A percentile compares a stretch with the other conserved stretches of the same genome.
Evolutionary conservation across 2,797 vertebrate genomes (phyloP).

Genomic region (Microtus obscurus): DNA sequence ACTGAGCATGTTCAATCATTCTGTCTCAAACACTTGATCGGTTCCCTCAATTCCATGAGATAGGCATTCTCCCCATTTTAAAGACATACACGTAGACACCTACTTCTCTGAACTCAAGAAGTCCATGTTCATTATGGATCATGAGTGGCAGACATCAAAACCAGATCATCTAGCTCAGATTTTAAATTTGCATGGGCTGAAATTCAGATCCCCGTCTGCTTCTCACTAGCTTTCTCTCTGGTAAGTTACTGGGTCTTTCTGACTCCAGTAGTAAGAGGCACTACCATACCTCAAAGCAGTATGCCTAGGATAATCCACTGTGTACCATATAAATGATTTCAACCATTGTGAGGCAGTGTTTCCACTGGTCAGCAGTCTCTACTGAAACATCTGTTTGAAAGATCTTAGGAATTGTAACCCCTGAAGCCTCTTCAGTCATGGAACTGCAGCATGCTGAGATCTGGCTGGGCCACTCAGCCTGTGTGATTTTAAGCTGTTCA

Average conservation of each 20-base stretch:
- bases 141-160: not conserved
- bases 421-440: not conserved
- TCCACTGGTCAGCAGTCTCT: not conserved
- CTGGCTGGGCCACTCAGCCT: not conserved
- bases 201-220: not conserved
- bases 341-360: not conserved
- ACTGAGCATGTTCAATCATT: not conserved
- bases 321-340: not conserved
- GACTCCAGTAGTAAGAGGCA: not conserved
- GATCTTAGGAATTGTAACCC: not conserved
- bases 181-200: not conserved
- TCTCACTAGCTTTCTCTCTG: not conserved
- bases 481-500: not conserved
- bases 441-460: not conserved
- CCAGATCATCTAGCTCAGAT: not conserved
- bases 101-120: not conserved
- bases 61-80: not conserved
- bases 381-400: not conserved
- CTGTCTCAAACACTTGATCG: not conserved
- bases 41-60: not conserved
- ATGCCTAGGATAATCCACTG: not conserved
- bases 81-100: not conserved
- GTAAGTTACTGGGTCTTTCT: constrained; percentile 15
- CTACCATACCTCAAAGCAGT: not conserved
- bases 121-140: not conserved